Evolutionary conservation across 2,888 invertebrate genomes (phyloP).

Genomic region (Leptogaster cylindrica): DNA sequence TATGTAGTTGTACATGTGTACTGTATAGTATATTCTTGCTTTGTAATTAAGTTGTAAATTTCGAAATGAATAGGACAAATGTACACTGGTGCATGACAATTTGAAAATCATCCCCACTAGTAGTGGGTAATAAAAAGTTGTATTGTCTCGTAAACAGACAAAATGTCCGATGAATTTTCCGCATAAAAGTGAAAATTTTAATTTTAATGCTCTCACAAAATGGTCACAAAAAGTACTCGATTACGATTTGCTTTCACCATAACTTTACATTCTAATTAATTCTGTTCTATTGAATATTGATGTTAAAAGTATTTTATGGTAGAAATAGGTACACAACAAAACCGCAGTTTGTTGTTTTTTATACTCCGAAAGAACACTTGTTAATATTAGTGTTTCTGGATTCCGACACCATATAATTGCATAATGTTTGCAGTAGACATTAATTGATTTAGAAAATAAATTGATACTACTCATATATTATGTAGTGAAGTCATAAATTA

Average conservation of each 20-base stretch:
- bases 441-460: conserved; percentile 25
- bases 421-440: background rate
- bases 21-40: conserved; percentile 8
- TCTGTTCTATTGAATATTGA: conserved; percentile 28
- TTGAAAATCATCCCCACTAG: background rate
- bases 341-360: background rate
- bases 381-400: background rate
- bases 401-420: too few species aligned
- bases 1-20: too few species aligned
- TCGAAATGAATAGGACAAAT: conserved; percentile 17
- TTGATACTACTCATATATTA: background rate
- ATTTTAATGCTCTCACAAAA: background rate
- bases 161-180: background rate
- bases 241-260: background rate
- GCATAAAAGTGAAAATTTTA: conserved; percentile 5
- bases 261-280: conserved; percentile 15
- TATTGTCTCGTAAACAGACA: too few species aligned
- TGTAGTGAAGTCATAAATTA: conserved; percentile 22
- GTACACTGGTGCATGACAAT: background rate
- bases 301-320: conserved; percentile 29
- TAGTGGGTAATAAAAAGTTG: background rate
- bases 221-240: background rate
- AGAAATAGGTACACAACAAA: too few species aligned
- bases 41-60: conserved; percentile 24
- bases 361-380: background rate